These are phyloP conservation scores for Gonioctena quinquepunctata DNA, from an alignment of 1,140 invertebrate genomes.

Conservation along the genomic window DNA sequence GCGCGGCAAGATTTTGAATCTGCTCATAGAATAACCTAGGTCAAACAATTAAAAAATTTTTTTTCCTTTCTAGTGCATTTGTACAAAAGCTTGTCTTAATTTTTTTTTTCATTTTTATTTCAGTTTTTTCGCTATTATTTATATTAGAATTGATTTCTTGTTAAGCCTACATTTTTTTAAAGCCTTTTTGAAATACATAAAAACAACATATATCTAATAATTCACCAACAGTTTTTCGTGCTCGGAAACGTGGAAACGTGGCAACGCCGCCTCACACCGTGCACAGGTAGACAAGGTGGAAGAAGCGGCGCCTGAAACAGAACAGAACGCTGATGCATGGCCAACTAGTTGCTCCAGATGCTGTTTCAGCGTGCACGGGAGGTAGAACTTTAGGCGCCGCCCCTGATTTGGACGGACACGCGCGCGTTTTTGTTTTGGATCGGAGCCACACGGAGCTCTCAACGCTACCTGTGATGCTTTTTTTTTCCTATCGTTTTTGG, in stretches of 20 bases:
- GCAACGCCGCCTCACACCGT: neutral
- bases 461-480: neutral
- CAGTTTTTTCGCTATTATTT: no score
- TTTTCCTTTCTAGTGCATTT: no score
- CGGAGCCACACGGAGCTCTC: neutral
- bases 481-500: neutral
- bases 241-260: constrained; percentile 6
- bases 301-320: constrained; percentile 25
- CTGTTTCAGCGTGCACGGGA: constrained; percentile 7
- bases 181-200: no score
- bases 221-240: no score
- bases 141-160: no score
- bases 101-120: no score
- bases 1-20: no score
- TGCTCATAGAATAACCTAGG: no score
- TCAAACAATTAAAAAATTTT: no score
- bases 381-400: constrained; percentile 6
- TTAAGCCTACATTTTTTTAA: no score
- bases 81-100: no score
- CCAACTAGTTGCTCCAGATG: constrained; percentile 20
- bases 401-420: constrained; percentile 13
- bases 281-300: constrained; percentile 16
- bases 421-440: constrained; percentile 18
- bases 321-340: constrained; percentile 22
- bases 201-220: no score